Conservation (phyloP, 1,140 invertebrate genomes). For the Brachionus manjavacas region DNA sequence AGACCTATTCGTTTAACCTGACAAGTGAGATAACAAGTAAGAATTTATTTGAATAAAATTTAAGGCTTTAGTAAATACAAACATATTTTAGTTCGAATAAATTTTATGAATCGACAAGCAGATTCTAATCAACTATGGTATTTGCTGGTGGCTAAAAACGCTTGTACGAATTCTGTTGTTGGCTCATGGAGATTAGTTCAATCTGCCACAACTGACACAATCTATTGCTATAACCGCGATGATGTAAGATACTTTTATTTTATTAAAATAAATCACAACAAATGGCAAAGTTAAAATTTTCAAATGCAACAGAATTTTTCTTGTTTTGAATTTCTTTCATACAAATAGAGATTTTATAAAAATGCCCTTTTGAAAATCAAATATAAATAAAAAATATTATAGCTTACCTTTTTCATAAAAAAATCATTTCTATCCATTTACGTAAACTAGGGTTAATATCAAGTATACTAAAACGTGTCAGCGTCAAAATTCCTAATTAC, state of each 20-base stretch:
- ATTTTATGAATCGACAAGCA: conserved; percentile 28
- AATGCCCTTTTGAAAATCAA: conserved; percentile 7
- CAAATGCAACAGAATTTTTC: neutral
- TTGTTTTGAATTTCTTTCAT: neutral
- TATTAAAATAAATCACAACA: neutral
- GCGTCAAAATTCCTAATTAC: conserved; percentile 5
- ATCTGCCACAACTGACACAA: conserved; percentile 38
- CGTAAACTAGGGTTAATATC: conserved; percentile 1
- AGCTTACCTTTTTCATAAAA: neutral
- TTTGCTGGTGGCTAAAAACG: conserved; percentile 30
- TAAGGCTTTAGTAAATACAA: neutral
- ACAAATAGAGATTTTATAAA: neutral
- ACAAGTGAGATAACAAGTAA: conserved; percentile 33
- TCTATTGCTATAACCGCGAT: conserved; percentile 31
- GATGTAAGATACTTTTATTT: neutral
- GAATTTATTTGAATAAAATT: conserved; percentile 4
- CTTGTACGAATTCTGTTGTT: conserved; percentile 33
- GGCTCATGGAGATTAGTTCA: conserved; percentile 32
- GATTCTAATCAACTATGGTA: conserved; percentile 40
- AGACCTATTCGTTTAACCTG: neutral
- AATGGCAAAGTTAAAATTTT: neutral
- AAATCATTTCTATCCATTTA: neutral
- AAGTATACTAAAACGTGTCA: neutral
- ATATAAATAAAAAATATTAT: conserved; percentile 2
- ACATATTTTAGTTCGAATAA: conserved; percentile 29